Percentiles rank a stretch among this genome's conserved stretches.
These are phyloP conservation scores for Lepidocyrtoides sp. DNA, from an alignment of 2,888 invertebrate species.

Conservation along the genomic window DNA sequence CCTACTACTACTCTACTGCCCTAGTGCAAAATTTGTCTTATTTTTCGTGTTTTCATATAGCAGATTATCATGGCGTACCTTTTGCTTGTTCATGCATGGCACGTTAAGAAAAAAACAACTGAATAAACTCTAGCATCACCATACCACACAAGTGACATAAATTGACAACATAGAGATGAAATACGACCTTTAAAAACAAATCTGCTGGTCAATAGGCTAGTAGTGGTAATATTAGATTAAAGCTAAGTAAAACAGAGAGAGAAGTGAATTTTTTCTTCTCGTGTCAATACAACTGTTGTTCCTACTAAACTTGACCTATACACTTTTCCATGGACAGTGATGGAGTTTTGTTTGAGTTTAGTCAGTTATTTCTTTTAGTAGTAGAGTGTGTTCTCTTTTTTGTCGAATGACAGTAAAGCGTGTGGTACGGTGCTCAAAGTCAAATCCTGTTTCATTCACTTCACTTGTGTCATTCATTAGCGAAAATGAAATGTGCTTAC, in stretches of 20 bases:
- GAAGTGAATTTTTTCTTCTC: background rate
- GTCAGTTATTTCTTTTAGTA: too few relatives aligned
- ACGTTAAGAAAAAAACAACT: background rate
- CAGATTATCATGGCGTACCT: background rate
- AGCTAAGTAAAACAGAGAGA: too few relatives aligned
- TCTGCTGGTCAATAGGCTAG: background rate
- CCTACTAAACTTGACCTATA: constrained; percentile 18
- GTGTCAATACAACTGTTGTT: background rate
- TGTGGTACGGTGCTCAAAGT: background rate
- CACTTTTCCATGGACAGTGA: background rate
- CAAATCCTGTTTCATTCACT: constrained; percentile 16
- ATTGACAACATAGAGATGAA: constrained; percentile 28
- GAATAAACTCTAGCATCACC: background rate
- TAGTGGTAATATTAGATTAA: background rate
- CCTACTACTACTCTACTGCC: too few relatives aligned
- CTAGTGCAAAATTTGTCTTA: too few relatives aligned
- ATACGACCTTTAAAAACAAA: background rate
- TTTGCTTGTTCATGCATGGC: too few relatives aligned
- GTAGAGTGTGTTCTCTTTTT: background rate
- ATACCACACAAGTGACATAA: background rate
- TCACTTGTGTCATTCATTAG: background rate
- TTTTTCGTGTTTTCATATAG: too few relatives aligned
- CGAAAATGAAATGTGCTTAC: background rate
- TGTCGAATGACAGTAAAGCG: too few relatives aligned
- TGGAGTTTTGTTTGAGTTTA: too few relatives aligned